A percentile compares a stretch with the other conserved stretches of the same genome.
These are phyloP conservation scores for Xyrichtys novacula DNA, from an alignment of 2,797 vertebrate species.

Conservation along the genomic window DNA sequence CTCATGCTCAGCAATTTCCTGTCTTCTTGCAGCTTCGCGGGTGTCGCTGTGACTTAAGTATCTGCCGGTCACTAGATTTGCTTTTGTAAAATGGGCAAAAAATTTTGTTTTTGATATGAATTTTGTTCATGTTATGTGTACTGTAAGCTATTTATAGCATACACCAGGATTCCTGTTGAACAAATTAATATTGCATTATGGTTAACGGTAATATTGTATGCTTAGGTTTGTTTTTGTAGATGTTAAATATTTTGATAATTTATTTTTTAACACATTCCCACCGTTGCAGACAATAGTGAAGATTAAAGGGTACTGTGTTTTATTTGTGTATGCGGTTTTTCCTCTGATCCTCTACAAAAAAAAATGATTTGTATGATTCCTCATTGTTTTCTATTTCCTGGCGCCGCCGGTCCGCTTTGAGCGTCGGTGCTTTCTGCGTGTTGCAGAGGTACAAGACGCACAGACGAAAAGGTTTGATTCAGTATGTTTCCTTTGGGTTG, in stretches of 20 bases:
- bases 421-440: conserved; percentile 55
- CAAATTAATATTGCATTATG: conserved; percentile 78
- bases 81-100: conserved; percentile 66
- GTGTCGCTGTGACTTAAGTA: conserved; percentile 63
- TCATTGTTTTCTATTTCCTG: conserved; percentile 40
- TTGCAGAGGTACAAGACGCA: conserved; percentile 53
- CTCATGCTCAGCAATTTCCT: conserved; percentile 7
- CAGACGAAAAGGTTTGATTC: conserved; percentile 14
- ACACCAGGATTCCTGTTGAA: conserved; percentile 73
- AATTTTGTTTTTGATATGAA: conserved; percentile 65
- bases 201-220: conserved; percentile 73
- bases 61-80: conserved; percentile 73
- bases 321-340: conserved; percentile 65
- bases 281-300: conserved; percentile 75
- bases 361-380: conserved; percentile 71
- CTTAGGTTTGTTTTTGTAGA: conserved; percentile 70
- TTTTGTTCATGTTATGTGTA: conserved; percentile 66
- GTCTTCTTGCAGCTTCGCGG: conserved; percentile 48
- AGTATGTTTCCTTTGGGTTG: conserved; percentile 78
- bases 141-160: conserved; percentile 81
- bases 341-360: conserved; percentile 79
- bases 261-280: conserved; percentile 84
- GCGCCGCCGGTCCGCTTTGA: conserved; percentile 29
- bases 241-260: conserved; percentile 88
- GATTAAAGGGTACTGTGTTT: conserved; percentile 78